Percentiles rank a stretch among this genome's conserved stretches.
These are phyloP conservation scores for Frankliniella intonsa DNA, from an alignment of 2,888 invertebrate genomes.

Conservation along the genomic window DNA sequence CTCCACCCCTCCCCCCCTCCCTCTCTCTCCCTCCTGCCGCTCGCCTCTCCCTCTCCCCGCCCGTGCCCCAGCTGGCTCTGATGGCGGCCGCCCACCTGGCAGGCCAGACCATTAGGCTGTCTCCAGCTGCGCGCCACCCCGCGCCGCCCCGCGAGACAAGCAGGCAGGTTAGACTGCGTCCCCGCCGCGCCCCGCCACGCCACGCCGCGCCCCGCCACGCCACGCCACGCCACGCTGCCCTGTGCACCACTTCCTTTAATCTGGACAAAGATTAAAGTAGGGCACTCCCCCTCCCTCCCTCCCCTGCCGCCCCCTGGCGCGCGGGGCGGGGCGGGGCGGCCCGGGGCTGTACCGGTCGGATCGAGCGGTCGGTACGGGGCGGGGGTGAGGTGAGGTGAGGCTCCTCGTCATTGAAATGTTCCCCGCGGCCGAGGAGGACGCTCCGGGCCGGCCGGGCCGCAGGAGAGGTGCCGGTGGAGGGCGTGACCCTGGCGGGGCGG, in stretches of 20 bases:
- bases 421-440: background rate
- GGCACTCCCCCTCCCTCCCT: conserved; percentile 6
- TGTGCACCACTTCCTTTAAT: conserved; percentile 24
- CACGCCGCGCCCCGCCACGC: background rate
- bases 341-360: too few species aligned
- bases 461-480: background rate
- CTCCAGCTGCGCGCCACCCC: conserved; percentile 31
- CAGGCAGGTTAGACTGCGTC: conserved; percentile 33
- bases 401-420: background rate
- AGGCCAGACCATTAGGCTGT: conserved; percentile 40
- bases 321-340: background rate
- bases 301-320: too few species aligned
- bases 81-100: conserved; percentile 43
- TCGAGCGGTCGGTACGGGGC: background rate
- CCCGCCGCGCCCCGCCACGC: background rate
- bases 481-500: too few species aligned
- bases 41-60: conserved; percentile 38
- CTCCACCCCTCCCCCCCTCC: conserved; percentile 31
- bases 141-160: conserved; percentile 35
- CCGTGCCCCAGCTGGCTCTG: conserved; percentile 37
- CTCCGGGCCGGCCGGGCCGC: background rate
- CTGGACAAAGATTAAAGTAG: conserved; percentile 26
- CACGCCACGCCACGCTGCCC: background rate
- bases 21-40: conserved; percentile 38
- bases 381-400: background rate